phyloP scores from a whole-genome alignment of 2,797 vertebrate genomes.

The Jordanella pulchra region DNA sequence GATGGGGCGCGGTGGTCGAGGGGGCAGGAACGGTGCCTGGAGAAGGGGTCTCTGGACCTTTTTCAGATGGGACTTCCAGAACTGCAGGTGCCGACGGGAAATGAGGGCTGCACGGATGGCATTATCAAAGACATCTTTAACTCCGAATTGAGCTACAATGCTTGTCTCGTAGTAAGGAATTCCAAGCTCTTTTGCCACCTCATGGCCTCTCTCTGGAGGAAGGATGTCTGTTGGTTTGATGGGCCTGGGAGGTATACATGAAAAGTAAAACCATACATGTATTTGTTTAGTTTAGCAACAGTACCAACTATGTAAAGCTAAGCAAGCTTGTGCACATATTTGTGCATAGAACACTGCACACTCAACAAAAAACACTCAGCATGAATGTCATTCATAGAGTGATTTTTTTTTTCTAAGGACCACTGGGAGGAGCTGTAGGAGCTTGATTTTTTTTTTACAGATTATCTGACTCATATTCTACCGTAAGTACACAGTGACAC shows the following conservation, averaged over 20 bases:
- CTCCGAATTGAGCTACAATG: constrained; percentile 91
- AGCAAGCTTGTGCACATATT: not conserved
- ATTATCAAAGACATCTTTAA: constrained; percentile 94
- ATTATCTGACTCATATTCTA: too few relatives aligned
- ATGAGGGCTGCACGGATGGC: constrained; percentile 92
- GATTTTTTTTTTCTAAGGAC: too few relatives aligned
- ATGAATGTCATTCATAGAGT: not conserved
- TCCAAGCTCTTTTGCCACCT: constrained; percentile 91
- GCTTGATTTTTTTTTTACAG: not conserved
- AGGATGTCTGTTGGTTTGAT: constrained; percentile 92
- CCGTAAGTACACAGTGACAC: too few relatives aligned
- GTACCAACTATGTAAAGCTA: not conserved
- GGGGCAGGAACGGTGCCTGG: constrained; percentile 89
- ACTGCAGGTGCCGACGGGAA: constrained; percentile 90
- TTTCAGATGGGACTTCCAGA: constrained; percentile 93
- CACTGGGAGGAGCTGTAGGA: not conserved
- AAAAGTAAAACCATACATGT: constrained; percentile 10
- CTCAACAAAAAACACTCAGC: not conserved
- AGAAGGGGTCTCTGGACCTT: constrained; percentile 89
- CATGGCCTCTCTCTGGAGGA: constrained; percentile 87
- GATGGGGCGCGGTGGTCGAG: constrained; percentile 86
- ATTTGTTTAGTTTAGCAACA: not conserved
- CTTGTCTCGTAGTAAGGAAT: constrained; percentile 93
- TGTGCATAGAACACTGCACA: too few relatives aligned
- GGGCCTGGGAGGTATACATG: constrained; percentile 75